Conservation (phyloP, 2,888 invertebrate species). For the Campaea margaritaria region DNA sequence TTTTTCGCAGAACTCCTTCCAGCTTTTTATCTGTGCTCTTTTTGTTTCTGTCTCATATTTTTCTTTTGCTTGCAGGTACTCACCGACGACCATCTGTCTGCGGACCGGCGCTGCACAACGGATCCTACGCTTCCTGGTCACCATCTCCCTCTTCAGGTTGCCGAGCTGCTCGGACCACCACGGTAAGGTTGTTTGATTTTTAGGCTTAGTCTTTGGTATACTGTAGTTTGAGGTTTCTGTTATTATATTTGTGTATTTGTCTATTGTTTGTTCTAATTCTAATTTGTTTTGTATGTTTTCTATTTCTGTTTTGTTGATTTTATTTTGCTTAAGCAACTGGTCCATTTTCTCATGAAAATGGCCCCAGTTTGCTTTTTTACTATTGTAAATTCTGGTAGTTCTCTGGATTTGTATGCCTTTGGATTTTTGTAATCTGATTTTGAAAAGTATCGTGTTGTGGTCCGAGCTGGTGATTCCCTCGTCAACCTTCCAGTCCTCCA, state of each 20-base stretch:
- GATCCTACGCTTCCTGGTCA: slow-evolving; percentile 35
- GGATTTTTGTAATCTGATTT: slow-evolving; percentile 1
- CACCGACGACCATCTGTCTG: slow-evolving; percentile 22
- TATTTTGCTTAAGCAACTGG: slow-evolving; percentile 11
- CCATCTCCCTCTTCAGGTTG: slow-evolving; percentile 25
- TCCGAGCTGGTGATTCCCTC: slow-evolving; percentile 6
- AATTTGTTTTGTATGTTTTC: slow-evolving; percentile 3
- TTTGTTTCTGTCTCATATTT: slow-evolving; percentile 24
- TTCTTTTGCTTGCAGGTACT: slow-evolving; percentile 34
- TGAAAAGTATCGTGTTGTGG: slow-evolving; percentile 3
- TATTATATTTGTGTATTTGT: neutral
- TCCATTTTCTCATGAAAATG: slow-evolving; percentile 25
- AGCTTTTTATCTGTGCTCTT: slow-evolving; percentile 28
- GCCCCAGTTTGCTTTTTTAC: slow-evolving; percentile 21
- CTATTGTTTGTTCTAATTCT: neutral
- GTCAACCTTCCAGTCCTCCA: slow-evolving; percentile 5
- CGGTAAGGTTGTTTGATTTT: slow-evolving; percentile 19
- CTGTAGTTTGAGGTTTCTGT: slow-evolving; percentile 5
- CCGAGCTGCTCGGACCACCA: slow-evolving; percentile 41
- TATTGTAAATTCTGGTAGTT: slow-evolving; percentile 23
- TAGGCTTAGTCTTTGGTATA: slow-evolving; percentile 16
- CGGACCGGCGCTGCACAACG: slow-evolving; percentile 34
- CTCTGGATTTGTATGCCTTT: slow-evolving; percentile 9
- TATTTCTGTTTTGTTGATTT: slow-evolving; percentile 13
- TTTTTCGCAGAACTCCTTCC: slow-evolving; percentile 30